Conservation (phyloP, 2,113 vertebrate genomes). For the Thryonomys swinderianus region DNA sequence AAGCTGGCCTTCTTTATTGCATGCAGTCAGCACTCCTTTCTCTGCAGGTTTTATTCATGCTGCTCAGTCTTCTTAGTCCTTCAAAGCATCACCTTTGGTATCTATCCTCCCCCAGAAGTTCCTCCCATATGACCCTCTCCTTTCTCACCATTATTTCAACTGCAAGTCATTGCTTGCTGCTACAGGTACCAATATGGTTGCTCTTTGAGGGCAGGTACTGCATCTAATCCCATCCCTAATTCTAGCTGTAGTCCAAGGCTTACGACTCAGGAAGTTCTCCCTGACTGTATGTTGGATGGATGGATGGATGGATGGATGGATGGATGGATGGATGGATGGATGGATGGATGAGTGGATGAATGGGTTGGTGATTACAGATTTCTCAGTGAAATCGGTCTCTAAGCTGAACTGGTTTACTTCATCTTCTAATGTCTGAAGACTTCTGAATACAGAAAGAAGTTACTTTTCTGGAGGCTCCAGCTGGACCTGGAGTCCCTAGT, state of each 20-base stretch:
- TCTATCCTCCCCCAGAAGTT: neutral
- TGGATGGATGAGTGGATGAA: neutral
- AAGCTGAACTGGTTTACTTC: neutral
- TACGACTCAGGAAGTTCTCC: neutral
- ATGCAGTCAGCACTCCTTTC: accelerated
- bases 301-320: neutral
- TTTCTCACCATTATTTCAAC: neutral
- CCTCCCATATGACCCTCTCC: neutral
- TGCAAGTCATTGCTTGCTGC: neutral
- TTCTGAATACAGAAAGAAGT: neutral
- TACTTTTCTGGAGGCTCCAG: neutral
- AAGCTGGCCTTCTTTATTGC: too few relatives aligned
- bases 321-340: neutral
- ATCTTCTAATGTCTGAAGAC: neutral
- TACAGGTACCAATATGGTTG: neutral
- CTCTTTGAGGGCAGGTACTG: neutral
- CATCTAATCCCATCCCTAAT: neutral
- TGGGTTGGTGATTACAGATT: neutral
- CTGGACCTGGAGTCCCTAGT: neutral
- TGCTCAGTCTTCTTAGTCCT: neutral
- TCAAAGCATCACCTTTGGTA: neutral
- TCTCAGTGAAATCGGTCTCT: neutral
- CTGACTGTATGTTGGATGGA: neutral
- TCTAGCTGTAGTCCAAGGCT: neutral
- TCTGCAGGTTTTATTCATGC: neutral